Conservation (phyloP, 2,113 vertebrate genomes). For the Progne subis region DNA sequence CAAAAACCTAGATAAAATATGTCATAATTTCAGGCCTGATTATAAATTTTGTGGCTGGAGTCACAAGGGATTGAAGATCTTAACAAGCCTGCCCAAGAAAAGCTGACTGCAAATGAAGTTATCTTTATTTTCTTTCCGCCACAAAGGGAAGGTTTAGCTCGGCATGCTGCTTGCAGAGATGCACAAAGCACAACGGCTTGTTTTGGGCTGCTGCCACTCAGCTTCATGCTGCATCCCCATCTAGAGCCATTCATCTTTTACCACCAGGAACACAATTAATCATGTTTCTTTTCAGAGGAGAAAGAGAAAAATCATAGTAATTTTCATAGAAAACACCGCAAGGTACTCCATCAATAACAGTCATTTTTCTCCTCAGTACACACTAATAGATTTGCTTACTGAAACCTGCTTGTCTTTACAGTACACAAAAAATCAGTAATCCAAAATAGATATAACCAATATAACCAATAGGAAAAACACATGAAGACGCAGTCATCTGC, state of each 20-base stretch:
- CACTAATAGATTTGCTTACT: neutral
- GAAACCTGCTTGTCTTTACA: neutral
- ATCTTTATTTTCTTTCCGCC: conserved; percentile 14
- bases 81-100: conserved; percentile 3
- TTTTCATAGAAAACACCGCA: conserved; percentile 22
- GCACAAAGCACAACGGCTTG: neutral
- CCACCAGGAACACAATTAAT: neutral
- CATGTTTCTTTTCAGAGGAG: neutral
- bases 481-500: neutral
- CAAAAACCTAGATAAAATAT: neutral
- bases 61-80: neutral
- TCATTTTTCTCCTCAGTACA: conserved; percentile 18
- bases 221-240: conserved; percentile 9
- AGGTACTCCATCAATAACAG: conserved; percentile 28
- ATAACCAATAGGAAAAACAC: neutral
- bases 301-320: conserved; percentile 7
- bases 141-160: conserved; percentile 28
- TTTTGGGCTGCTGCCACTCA: conserved; percentile 24
- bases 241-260: conserved; percentile 3
- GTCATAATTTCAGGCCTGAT: neutral
- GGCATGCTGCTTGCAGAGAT: neutral
- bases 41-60: neutral
- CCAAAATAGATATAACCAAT: neutral
- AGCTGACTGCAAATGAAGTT: conserved; percentile 38
- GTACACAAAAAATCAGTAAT: neutral